phyloP scores from a whole-genome alignment of 2,113 vertebrate species.

The Heterotilapia buettikoferi region DNA sequence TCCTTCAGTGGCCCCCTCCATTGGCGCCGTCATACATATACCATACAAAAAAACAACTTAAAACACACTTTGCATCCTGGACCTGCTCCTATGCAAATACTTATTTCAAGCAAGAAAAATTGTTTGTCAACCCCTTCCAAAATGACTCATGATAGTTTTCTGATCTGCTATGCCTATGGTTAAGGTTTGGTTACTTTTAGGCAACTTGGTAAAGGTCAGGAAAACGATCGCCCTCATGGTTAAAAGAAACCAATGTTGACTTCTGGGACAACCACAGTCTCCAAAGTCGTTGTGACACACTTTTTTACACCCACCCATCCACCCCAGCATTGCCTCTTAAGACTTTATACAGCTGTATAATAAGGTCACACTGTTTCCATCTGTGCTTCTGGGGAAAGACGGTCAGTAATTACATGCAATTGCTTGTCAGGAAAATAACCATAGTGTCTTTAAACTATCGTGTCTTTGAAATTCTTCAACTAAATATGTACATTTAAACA shows the following conservation, averaged over 20 bases:
- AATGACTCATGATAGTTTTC: neutral
- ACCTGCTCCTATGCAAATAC: neutral
- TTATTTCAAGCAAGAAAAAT: neutral
- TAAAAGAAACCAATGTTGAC: conserved; percentile 17
- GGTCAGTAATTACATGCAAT: neutral
- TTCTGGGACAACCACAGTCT: neutral
- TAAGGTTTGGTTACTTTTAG: neutral
- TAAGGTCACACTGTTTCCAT: neutral
- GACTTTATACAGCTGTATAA: neutral
- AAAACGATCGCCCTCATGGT: neutral
- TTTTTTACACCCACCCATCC: neutral
- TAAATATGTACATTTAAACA: neutral
- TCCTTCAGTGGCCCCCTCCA: neutral
- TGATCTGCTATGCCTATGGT: neutral
- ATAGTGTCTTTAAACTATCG: neutral
- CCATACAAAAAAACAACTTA: neutral
- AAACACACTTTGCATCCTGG: neutral
- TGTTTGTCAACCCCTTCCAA: neutral
- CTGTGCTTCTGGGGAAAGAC: neutral
- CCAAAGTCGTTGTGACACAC: neutral
- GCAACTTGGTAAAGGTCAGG: neutral
- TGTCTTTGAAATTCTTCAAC: neutral
- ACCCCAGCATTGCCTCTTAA: neutral
- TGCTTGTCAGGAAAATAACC: neutral
- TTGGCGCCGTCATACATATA: neutral